Base-by-base conservation (phyloP, 2,113 vertebrate genomes). In the Motacilla tschutschensis region DNA sequence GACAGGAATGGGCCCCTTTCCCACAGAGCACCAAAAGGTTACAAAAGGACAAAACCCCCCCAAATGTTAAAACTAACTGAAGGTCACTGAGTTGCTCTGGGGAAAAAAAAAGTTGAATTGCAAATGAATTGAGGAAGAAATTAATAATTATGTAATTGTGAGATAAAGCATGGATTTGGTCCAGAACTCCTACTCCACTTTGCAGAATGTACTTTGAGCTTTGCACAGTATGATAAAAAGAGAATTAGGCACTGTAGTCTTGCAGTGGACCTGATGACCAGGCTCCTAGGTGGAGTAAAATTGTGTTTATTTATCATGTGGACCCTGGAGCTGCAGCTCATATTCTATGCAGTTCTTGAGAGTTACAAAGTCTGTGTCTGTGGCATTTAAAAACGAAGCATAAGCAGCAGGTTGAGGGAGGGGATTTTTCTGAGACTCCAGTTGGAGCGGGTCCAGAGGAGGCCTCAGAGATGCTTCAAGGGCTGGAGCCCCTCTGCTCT, bases 201-300 rank as follows among this genome's bases (percentile, higher is more conserved):
- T 50, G 62, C 35, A 69, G 58, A 44, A 51, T 8, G 50, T 14
- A 87, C 94, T 85, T 80, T 65, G 90, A 85, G 36, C 89, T 93
- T 85, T 85, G 79, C 73, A 71, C 21, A 3, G 16, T 16, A 7
- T 17, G 38, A 83, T 93, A 92, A 80, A 76, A 73, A 35, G 69
- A 59, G 41, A 46, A 40, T 24, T 4, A 59, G 14, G 35, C 41
- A 17, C 29, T 38, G 62, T 38, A 14, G 11, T n/a, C 83, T 22
- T 43, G 29, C 58, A 60, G 48, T 44, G 83, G 29, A 41, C 14
- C 31, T 24, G 43, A 14, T 18, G 22, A 77, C 44, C 41, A 11
- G 17, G 12, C 47, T 73, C 25, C 21, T 43, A 71, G 41, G 29
- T 33, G 46, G n/a, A 53, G 22, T 26, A 44, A 72, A 62, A 29